Base-by-base conservation (phyloP, 2,797 vertebrate genomes). In the Pantherophis alleghaniensis region DNA sequence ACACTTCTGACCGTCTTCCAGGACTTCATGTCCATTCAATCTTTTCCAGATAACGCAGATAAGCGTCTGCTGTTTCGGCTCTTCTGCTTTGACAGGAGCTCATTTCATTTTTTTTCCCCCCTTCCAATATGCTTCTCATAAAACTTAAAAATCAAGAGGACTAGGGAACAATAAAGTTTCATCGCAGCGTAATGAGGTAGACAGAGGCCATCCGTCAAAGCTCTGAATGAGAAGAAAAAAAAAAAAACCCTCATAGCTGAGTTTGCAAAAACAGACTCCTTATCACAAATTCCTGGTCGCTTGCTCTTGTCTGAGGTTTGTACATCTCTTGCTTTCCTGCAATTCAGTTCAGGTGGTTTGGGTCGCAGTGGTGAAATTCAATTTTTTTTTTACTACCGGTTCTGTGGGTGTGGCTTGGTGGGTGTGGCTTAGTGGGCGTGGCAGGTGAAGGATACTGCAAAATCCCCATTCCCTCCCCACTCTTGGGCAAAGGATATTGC, bases 91-190 rank as follows among this genome's bases (percentile, higher is more conserved):
- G 96, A 96, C 96, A 96, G 94, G 95, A 95, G 95, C 56, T 96
- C 96, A 95, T 96, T 97, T 97, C 95, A 94, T 95, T 95, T 93
- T 88, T 96, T 0, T 0, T 37, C 2, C 0, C 4, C 4, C n/a
- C 66, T 57, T 92, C 5, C 96, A 93, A 93, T n/a, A 1, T 37
- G 92, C 95, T 96, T 94, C 93, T 93, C 83, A 87, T 90, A 95
- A 96, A 95, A 94, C 95, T 94, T 94, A 93, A 96, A 97, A 97
- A 97, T 97, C 97, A 95, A 97, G 96, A 96, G 93, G 96, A 97
- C 92, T 94, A 95, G 92, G 91, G 96, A 96, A 97, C 95, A 95
- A 96, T 95, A 95, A 95, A 96, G 95, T 97, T 97, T 96, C 96
- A 94, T 95, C 95, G 96, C 95, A 92, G 95, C 42, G 94, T 96